phyloP scores from a whole-genome alignment of 2,797 vertebrate species.

The Somateria mollissima region DNA sequence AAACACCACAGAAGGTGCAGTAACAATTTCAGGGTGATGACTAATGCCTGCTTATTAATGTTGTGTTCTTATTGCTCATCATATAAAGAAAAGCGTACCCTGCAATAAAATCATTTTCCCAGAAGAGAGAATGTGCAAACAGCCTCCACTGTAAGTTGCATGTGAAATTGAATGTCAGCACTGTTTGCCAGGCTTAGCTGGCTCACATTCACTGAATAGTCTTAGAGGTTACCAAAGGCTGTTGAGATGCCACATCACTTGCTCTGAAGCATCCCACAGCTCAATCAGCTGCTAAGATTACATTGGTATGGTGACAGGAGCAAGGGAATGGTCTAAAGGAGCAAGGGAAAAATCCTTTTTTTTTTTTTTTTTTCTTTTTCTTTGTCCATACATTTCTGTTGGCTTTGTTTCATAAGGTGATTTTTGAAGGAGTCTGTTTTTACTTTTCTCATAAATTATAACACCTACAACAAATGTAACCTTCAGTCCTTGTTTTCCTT shows the following conservation, averaged over 20 bases:
- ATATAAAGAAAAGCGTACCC: not conserved
- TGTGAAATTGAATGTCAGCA: not conserved
- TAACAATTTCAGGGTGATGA: conserved; percentile 24
- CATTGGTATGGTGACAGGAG: fast-evolving
- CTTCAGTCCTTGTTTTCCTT: not conserved
- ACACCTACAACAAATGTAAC: not conserved
- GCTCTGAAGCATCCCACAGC: not conserved
- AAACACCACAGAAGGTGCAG: not conserved
- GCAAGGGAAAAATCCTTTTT: not conserved
- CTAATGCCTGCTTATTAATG: conserved; percentile 31
- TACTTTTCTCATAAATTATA: not conserved
- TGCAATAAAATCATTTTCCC: not conserved
- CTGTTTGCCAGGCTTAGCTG: not conserved
- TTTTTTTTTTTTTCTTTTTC: not conserved
- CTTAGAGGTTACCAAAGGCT: not conserved
- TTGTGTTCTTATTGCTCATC: conserved; percentile 5
- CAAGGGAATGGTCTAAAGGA: not conserved
- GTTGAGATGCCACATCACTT: not conserved
- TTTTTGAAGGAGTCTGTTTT: not conserved
- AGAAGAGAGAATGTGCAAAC: not conserved
- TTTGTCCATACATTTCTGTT: not conserved
- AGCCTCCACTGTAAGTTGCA: not conserved
- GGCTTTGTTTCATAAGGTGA: not conserved
- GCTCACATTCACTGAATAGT: not conserved
- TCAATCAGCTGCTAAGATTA: not conserved